phyloP scores from a whole-genome alignment of 2,797 vertebrate genomes.

The Spinus pinus region DNA sequence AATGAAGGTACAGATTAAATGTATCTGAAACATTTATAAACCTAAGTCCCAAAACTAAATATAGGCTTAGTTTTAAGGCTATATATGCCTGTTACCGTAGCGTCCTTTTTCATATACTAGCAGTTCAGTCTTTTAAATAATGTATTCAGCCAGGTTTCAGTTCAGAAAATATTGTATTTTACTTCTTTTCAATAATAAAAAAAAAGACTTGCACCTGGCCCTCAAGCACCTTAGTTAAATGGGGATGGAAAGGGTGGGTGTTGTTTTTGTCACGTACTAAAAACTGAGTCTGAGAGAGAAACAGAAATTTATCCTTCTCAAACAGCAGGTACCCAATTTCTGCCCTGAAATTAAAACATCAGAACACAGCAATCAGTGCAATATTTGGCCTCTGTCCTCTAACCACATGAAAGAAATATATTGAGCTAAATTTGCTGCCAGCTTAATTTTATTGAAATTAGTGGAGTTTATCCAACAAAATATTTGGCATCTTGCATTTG shows the following conservation, averaged over 20 bases:
- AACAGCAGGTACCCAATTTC: constrained; percentile 11
- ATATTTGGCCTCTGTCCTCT: constrained; percentile 40
- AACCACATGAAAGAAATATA: constrained; percentile 48
- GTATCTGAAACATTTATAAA: neutral
- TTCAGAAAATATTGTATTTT: neutral
- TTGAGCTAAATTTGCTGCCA: constrained; percentile 32
- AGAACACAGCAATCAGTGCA: constrained; percentile 12
- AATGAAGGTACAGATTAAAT: neutral
- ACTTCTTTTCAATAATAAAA: neutral
- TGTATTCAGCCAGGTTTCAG: neutral
- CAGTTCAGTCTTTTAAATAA: neutral
- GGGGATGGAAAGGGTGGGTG: neutral
- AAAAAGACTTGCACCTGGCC: neutral
- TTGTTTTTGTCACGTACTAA: neutral
- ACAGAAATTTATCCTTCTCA: constrained; percentile 6
- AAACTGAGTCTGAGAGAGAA: neutral
- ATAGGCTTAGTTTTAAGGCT: neutral
- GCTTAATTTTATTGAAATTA: constrained; percentile 63
- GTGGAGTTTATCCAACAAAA: constrained; percentile 53
- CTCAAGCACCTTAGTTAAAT: neutral
- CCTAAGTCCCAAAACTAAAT: neutral
- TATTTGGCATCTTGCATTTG: constrained; percentile 32
- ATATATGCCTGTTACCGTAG: neutral
- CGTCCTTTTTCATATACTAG: neutral
- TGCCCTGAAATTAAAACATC: constrained; percentile 48